Evolutionary conservation across 2,888 invertebrate species (phyloP).

Genomic region (Geophilus truncorum): DNA sequence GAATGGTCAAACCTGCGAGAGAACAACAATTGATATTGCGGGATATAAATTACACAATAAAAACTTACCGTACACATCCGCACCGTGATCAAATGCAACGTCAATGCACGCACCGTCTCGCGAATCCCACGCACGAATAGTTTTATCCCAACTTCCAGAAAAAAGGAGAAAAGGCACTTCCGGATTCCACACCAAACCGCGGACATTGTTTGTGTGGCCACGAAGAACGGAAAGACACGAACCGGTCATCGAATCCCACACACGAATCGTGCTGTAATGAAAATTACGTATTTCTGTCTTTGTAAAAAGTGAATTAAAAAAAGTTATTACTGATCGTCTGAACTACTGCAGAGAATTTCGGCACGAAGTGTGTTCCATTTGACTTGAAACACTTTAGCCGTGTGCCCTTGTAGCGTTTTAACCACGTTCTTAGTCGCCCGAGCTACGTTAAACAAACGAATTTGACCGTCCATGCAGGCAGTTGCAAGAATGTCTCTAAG

Average conservation of each 20-base stretch:
- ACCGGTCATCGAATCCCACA: conserved; percentile 50
- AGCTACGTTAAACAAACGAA: conserved; percentile 43
- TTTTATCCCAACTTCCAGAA: conserved; percentile 51
- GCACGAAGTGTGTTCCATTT: conserved; percentile 50
- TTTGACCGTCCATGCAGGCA: conserved; percentile 49
- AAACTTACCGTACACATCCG: conserved; percentile 50
- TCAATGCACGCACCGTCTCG: conserved; percentile 48
- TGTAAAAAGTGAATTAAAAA: neutral
- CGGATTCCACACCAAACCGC: conserved; percentile 50
- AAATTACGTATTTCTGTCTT: neutral
- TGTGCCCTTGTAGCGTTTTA: conserved; percentile 45
- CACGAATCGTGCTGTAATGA: conserved; percentile 42
- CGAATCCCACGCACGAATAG: conserved; percentile 50
- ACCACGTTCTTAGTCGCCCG: neutral
- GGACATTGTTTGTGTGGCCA: conserved; percentile 49
- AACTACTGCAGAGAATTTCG: conserved; percentile 49
- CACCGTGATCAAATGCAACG: conserved; percentile 49
- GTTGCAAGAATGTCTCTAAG: conserved; percentile 49
- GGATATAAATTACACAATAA: neutral
- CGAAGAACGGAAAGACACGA: conserved; percentile 46
- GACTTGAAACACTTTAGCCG: conserved; percentile 49
- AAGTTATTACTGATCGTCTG: conserved; percentile 46
- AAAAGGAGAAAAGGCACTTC: conserved; percentile 50
- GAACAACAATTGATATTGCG: neutral
- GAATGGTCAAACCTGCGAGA: conserved; percentile 48